Percentiles rank a stretch among this genome's conserved stretches.
phyloP scores from a whole-genome alignment of 2,888 invertebrate species.

The Dexiosoma caninum region DNA sequence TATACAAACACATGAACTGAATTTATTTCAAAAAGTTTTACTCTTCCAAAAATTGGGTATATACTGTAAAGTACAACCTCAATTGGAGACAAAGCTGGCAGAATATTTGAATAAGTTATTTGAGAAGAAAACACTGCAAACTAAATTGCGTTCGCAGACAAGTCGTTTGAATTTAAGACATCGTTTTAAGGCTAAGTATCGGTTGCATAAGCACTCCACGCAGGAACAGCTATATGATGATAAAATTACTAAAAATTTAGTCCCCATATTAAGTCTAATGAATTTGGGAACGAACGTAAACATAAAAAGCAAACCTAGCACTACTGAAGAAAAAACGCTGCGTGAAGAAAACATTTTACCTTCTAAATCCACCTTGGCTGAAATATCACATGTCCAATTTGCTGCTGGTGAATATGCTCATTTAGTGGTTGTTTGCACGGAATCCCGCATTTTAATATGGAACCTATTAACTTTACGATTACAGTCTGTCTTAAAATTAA shows the following conservation, averaged over 20 bases:
- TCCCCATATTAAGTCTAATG: constrained; percentile 70
- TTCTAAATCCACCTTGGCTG: constrained; percentile 57
- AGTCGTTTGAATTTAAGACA: constrained; percentile 67
- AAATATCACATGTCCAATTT: constrained; percentile 74
- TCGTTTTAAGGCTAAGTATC: constrained; percentile 75
- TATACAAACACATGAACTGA: constrained; percentile 71
- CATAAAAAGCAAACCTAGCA: not conserved
- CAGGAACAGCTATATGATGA: constrained; percentile 65
- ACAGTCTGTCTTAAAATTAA: constrained; percentile 79
- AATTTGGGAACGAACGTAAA: constrained; percentile 64
- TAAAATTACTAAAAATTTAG: constrained; percentile 66
- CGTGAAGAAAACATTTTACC: not conserved
- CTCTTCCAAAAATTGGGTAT: constrained; percentile 73
- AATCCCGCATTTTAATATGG: constrained; percentile 82
- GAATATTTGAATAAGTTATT: constrained; percentile 64
- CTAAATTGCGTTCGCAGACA: constrained; percentile 64
- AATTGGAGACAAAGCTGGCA: constrained; percentile 66
- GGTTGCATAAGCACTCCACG: constrained; percentile 65
- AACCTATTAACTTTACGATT: constrained; percentile 82
- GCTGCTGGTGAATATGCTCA: constrained; percentile 75
- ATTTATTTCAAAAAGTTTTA: constrained; percentile 74
- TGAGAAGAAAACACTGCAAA: constrained; percentile 2
- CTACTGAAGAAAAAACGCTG: not conserved
- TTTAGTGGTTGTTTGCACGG: constrained; percentile 77
- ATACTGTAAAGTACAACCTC: constrained; percentile 67